Conservation (phyloP, 1,140 invertebrate genomes). For the Drosophila subobscura region DNA sequence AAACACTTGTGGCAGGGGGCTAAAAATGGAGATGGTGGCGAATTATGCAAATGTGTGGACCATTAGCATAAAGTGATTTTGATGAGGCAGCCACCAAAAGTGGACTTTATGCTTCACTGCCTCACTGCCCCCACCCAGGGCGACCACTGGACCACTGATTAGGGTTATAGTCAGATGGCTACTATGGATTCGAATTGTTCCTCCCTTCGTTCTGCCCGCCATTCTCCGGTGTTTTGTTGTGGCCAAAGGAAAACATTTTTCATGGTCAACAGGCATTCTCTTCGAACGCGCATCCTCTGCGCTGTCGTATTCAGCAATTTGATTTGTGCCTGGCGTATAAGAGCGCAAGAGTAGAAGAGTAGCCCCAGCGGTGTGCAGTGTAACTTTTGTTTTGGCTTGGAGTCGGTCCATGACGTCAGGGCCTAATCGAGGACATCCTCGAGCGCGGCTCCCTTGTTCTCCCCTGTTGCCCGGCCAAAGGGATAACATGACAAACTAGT, state of each 20-base stretch:
- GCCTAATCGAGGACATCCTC: conserved; percentile 7
- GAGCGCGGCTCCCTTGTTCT: no score
- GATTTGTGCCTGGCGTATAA: conserved; percentile 20
- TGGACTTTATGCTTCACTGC: conserved; percentile 77
- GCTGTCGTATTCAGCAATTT: conserved; percentile 20
- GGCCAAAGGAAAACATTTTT: conserved; percentile 27
- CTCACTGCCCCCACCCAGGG: conserved; percentile 1
- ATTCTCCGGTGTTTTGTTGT: conserved; percentile 1
- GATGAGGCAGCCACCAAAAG: conserved; percentile 71
- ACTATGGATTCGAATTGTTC: conserved; percentile 12
- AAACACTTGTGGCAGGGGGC: neutral
- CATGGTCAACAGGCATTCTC: conserved; percentile 43
- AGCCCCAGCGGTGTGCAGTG: neutral
- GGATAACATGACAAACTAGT: conserved; percentile 78
- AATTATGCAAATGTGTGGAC: conserved; percentile 74
- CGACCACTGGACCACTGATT: conserved; percentile 54
- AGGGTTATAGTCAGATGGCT: conserved; percentile 58
- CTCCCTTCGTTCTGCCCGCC: neutral
- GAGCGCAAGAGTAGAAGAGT: conserved; percentile 6
- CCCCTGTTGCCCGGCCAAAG: conserved; percentile 40
- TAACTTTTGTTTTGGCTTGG: conserved; percentile 1
- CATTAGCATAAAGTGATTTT: conserved; percentile 81
- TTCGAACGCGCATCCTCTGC: neutral
- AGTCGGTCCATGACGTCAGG: conserved; percentile 35
- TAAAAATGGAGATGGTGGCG: conserved; percentile 23